Evolutionary conservation across 2,113 vertebrate species (phyloP).

Genomic region (human (Homo sapiens)): DNA sequence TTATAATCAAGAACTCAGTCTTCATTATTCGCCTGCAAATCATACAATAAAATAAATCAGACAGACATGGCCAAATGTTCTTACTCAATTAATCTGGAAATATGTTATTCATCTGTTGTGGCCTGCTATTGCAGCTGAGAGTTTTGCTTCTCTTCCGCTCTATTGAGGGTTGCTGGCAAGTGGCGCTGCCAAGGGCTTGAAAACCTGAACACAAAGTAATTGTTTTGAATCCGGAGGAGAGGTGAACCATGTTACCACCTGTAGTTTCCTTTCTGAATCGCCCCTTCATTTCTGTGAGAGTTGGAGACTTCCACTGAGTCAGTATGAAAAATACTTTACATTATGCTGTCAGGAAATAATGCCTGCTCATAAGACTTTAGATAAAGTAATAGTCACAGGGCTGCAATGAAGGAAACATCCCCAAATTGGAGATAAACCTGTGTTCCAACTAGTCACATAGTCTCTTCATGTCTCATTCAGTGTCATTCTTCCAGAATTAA

Average conservation of each 20-base stretch:
- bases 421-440: background rate
- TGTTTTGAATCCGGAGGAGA: slow-evolving; percentile 67
- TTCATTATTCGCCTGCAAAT: slow-evolving; percentile 78
- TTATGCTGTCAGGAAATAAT: background rate
- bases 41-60: slow-evolving; percentile 77
- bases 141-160: slow-evolving; percentile 76
- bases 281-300: slow-evolving; percentile 64
- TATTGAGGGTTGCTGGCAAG: slow-evolving; percentile 79
- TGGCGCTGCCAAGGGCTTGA: slow-evolving; percentile 70
- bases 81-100: slow-evolving; percentile 81
- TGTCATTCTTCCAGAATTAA: background rate
- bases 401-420: background rate
- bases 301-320: slow-evolving; percentile 33
- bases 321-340: slow-evolving; percentile 46
- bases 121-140: slow-evolving; percentile 73
- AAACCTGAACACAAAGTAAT: slow-evolving; percentile 71
- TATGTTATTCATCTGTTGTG: slow-evolving; percentile 79
- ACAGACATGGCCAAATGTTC: slow-evolving; percentile 80
- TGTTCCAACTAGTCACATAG: background rate
- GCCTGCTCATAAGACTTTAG: background rate
- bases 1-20: slow-evolving; percentile 76
- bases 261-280: slow-evolving; percentile 66
- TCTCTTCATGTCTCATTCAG: background rate
- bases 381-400: background rate
- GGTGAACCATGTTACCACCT: slow-evolving; percentile 45